Conservation (phyloP, 1,140 invertebrate species). For the Brachionus paranguensis region DNA sequence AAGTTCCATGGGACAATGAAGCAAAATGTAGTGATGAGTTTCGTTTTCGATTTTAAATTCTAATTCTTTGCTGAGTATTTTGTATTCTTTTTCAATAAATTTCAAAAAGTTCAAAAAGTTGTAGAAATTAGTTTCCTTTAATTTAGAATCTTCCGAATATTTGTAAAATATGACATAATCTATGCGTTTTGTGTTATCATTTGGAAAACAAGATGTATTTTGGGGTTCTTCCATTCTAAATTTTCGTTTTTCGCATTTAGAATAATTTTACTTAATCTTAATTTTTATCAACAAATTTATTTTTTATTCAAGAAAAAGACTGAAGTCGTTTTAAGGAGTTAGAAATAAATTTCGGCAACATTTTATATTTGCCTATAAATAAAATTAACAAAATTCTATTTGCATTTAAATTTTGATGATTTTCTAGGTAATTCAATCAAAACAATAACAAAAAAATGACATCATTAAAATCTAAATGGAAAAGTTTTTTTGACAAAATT, state of each 20-base stretch:
- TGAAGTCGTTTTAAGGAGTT: neutral
- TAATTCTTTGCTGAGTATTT: conserved; percentile 18
- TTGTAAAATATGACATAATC: conserved; percentile 29
- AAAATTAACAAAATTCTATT: neutral
- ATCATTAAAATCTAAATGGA: no score
- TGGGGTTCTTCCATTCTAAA: conserved; percentile 15
- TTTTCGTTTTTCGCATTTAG: neutral
- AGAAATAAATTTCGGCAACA: neutral
- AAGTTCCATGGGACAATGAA: conserved; percentile 50
- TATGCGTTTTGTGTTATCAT: conserved; percentile 11
- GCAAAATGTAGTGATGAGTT: conserved; percentile 46
- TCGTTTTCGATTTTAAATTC: conserved; percentile 43
- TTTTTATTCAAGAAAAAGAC: neutral
- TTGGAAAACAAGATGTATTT: neutral
- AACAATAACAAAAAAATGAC: no score
- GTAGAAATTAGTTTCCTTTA: neutral
- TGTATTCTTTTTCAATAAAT: conserved; percentile 43
- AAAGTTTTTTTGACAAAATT: no score
- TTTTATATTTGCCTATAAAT: neutral
- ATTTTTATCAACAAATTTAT: neutral
- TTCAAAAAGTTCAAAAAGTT: conserved; percentile 43
- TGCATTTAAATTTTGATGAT: neutral
- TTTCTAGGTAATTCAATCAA: neutral
- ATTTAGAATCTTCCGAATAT: neutral
- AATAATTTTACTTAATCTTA: neutral